Conservation (phyloP, 2,113 vertebrate genomes). For the Papio anubis region DNA sequence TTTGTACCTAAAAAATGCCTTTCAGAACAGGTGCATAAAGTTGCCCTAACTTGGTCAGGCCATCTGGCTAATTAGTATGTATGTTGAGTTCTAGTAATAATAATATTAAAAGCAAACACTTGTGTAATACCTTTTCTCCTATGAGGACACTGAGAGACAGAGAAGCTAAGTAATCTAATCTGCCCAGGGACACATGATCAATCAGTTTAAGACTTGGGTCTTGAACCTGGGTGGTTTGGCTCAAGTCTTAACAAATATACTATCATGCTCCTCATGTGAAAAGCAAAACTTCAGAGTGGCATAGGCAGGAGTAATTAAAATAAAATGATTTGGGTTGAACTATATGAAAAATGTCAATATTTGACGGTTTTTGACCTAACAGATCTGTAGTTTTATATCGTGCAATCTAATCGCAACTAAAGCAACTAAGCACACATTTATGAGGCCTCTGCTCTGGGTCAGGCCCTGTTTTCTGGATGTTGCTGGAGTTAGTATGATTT, state of each 20-base stretch:
- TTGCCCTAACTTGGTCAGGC: neutral
- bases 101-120: neutral
- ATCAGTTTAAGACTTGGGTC: neutral
- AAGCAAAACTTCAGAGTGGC: neutral
- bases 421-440: neutral
- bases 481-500: neutral
- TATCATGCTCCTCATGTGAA: neutral
- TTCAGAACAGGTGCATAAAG: neutral
- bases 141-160: neutral
- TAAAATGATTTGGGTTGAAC: neutral
- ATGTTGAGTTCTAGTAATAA: slow-evolving; percentile 13
- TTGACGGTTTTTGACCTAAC: neutral
- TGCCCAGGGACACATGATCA: neutral
- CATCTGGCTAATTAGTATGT: neutral
- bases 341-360: neutral
- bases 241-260: neutral
- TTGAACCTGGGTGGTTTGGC: neutral
- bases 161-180: neutral
- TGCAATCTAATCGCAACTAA: neutral
- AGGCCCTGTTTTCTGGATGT: neutral
- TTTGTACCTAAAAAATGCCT: neutral
- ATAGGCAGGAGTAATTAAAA: slow-evolving; percentile 2
- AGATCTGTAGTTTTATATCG: neutral
- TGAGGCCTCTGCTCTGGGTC: neutral
- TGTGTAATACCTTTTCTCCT: neutral